These are phyloP conservation scores for Apodemus sylvaticus DNA, from an alignment of 2,113 vertebrate genomes.

Conservation along the genomic window DNA sequence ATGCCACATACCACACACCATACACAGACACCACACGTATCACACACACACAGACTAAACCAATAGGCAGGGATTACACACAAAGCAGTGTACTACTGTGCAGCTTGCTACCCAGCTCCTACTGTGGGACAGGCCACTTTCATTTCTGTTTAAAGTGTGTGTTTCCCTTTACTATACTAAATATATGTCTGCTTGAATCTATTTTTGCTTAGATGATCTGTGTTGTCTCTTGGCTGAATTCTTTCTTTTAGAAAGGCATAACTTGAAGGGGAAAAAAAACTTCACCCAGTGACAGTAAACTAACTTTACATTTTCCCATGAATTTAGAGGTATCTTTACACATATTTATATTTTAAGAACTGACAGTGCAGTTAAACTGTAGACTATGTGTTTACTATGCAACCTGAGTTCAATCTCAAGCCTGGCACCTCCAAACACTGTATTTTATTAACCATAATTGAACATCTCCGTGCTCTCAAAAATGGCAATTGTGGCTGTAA, in stretches of 20 bases:
- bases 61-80: background rate
- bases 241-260: background rate
- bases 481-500: background rate
- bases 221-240: background rate
- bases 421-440: background rate
- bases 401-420: background rate
- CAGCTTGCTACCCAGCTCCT: background rate
- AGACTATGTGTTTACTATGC: background rate
- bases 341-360: background rate
- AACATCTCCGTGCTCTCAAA: background rate
- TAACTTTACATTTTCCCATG: background rate
- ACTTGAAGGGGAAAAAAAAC: too few species aligned
- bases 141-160: background rate
- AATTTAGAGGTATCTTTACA: background rate
- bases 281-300: background rate
- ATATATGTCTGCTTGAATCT: background rate
- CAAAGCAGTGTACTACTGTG: background rate
- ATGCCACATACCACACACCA: background rate
- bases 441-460: background rate
- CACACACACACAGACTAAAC: background rate
- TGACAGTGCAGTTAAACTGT: background rate
- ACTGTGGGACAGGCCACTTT: background rate
- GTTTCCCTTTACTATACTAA: background rate
- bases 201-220: background rate
- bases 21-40: background rate